A percentile compares a stretch with the other conserved stretches of the same genome.
phyloP scores from a whole-genome alignment of 2,888 invertebrate species.

The Erynnis tages region DNA sequence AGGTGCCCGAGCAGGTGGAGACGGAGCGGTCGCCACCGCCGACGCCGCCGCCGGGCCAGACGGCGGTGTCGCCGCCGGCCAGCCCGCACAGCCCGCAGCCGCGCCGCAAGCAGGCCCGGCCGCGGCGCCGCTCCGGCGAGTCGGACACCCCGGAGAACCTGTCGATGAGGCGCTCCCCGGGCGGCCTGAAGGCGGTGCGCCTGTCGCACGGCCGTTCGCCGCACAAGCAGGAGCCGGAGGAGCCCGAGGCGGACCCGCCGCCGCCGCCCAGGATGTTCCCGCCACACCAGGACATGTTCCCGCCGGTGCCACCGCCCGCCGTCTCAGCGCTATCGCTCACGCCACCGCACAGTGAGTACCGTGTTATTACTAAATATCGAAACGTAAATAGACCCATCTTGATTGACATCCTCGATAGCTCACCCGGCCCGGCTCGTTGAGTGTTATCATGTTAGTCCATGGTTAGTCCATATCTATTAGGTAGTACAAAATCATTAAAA shows the following conservation, averaged over 20 bases:
- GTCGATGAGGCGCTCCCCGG: constrained; percentile 80
- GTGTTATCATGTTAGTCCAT: no score
- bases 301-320: constrained; percentile 85
- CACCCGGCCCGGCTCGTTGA: no score
- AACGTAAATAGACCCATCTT: neutral
- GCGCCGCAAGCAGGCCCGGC: constrained; percentile 92
- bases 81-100: constrained; percentile 90
- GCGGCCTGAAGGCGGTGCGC: constrained; percentile 66
- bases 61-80: constrained; percentile 71
- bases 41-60: constrained; percentile 69
- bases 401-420: neutral
- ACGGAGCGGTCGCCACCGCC: constrained; percentile 69
- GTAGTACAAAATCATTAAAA: no score
- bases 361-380: neutral
- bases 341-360: constrained; percentile 89
- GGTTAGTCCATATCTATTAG: no score
- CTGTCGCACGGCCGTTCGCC: constrained; percentile 60
- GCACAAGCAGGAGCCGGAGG: constrained; percentile 66
- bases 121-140: constrained; percentile 91
- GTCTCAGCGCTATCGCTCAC: constrained; percentile 89
- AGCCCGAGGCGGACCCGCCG: constrained; percentile 73
- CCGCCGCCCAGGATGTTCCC: constrained; percentile 81
- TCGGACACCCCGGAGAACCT: constrained; percentile 82
- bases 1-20: constrained; percentile 66
- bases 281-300: constrained; percentile 85